A percentile compares a stretch with the other conserved stretches of the same genome.
phyloP scores from a whole-genome alignment of 1,140 invertebrate genomes.

The Drosophila fuyamai region DNA sequence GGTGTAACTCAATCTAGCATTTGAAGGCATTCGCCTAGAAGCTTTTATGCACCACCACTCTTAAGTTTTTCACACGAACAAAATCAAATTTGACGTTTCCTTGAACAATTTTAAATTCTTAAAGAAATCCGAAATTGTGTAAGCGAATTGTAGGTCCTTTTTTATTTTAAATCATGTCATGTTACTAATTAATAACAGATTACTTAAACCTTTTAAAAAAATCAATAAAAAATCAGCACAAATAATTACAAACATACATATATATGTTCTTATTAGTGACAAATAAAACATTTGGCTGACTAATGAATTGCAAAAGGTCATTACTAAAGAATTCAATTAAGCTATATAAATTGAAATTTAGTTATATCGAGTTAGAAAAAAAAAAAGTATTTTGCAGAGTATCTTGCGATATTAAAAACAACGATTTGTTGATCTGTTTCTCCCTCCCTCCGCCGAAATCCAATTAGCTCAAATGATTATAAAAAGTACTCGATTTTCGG shows the following conservation, averaged over 20 bases:
- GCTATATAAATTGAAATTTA: neutral
- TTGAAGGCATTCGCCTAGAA: constrained; percentile 24
- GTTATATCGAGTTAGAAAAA: too few relatives aligned
- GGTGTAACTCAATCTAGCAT: constrained; percentile 6
- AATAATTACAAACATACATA: too few relatives aligned
- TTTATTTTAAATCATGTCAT: neutral
- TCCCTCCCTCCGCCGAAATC: neutral
- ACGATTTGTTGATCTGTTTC: neutral
- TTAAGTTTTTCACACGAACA: constrained; percentile 1
- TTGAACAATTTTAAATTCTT: neutral
- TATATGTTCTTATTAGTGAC: too few relatives aligned
- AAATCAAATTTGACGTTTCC: neutral
- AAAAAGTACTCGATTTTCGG: constrained; percentile 21
- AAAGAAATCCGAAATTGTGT: neutral
- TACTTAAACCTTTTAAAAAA: too few relatives aligned
- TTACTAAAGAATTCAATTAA: neutral
- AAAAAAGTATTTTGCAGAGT: neutral
- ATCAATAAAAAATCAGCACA: too few relatives aligned
- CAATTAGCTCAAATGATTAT: constrained; percentile 37
- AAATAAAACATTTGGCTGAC: too few relatives aligned
- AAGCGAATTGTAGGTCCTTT: too few relatives aligned
- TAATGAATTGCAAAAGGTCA: too few relatives aligned
- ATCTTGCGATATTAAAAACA: neutral
- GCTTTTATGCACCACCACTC: neutral
- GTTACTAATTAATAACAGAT: too few relatives aligned